These are phyloP conservation scores for Myotis planiceps DNA, from an alignment of 2,797 vertebrate species.

Conservation along the genomic window DNA sequence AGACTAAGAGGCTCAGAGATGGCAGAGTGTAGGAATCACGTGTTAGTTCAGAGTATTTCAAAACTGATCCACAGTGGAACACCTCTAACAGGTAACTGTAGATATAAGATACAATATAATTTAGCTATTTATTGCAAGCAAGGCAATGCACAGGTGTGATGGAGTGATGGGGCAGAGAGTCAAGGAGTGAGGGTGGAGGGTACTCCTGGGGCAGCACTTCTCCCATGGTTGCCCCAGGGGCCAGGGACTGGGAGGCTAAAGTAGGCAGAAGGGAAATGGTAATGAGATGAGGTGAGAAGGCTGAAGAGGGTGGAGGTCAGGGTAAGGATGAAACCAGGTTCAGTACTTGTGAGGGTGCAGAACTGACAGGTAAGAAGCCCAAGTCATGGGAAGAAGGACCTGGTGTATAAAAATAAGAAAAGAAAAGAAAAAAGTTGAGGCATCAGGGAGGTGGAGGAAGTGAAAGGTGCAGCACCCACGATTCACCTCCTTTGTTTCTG, in stretches of 20 bases:
- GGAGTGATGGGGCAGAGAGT: neutral
- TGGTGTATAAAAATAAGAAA: neutral
- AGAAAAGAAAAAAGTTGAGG: neutral
- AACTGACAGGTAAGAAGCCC: neutral
- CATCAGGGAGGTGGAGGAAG: neutral
- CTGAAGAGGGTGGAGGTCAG: neutral
- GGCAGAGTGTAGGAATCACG: neutral
- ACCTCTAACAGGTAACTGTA: neutral
- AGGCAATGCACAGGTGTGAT: neutral
- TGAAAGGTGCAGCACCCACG: neutral
- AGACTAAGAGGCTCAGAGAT: neutral
- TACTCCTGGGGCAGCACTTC: neutral
- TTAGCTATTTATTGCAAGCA: neutral
- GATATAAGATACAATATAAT: neutral
- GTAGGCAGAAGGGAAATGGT: neutral
- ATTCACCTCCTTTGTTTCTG: neutral
- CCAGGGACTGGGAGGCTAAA: no score
- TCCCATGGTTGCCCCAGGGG: neutral
- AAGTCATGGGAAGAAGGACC: neutral
- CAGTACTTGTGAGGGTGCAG: neutral
- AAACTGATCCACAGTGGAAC: neutral
- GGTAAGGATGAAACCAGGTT: neutral
- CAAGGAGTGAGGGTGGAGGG: accelerated
- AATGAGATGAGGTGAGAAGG: neutral
- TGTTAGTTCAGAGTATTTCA: neutral